Evolutionary conservation across 2,113 vertebrate genomes (phyloP).

Genomic region (Macroglossus sobrinus): DNA sequence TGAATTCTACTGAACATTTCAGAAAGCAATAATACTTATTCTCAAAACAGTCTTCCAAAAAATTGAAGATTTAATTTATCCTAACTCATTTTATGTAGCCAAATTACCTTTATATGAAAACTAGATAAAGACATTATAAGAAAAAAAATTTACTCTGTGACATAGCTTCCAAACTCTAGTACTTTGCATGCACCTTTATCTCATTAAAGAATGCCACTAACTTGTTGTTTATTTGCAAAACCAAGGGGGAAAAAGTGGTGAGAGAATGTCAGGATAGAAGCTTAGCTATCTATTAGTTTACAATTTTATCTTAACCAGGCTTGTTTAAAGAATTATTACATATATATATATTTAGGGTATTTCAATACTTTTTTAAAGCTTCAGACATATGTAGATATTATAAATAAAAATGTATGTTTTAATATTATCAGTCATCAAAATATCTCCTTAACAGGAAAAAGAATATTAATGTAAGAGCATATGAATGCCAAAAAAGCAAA

Average conservation of each 20-base stretch:
- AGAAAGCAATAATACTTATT: neutral
- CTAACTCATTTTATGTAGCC: neutral
- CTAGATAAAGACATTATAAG: neutral
- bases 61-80: neutral
- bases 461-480: neutral
- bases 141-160: neutral
- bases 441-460: neutral
- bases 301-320: conserved; percentile 46
- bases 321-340: conserved; percentile 37
- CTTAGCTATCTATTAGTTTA: conserved; percentile 50
- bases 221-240: conserved; percentile 68
- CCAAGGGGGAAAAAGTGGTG: neutral
- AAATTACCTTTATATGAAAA: neutral
- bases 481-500: neutral
- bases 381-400: neutral
- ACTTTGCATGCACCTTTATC: rapidly evolving
- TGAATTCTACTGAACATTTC: neutral
- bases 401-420: conserved; percentile 9
- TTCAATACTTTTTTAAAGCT: neutral
- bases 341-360: neutral
- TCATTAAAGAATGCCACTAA: neutral
- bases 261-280: conserved; percentile 33
- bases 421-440: neutral
- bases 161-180: neutral
- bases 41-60: neutral